Evolutionary conservation across 1,140 invertebrate species (phyloP).

Genomic region (Drosophila mojavensis): DNA sequence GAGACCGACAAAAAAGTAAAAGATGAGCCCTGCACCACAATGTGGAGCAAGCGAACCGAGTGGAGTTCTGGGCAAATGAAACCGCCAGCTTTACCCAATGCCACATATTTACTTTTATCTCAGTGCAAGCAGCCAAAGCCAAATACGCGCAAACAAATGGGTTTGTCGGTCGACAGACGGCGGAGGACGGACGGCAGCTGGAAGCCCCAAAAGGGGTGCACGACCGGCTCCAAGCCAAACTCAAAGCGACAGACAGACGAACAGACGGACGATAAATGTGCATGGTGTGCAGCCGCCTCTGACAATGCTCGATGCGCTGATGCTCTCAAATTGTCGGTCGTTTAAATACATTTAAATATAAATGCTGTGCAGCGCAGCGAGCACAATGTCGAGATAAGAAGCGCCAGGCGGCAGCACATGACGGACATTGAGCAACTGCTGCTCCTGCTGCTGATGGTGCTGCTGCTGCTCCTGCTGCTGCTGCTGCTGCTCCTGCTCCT

Average conservation of each 20-base stretch:
- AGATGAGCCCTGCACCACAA: constrained; percentile 9
- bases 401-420: constrained; percentile 29
- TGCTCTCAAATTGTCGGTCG: constrained; percentile 80
- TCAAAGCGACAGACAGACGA: constrained; percentile 9
- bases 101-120: constrained; percentile 83
- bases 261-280: constrained; percentile 63
- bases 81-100: constrained; percentile 66
- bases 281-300: constrained; percentile 30
- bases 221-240: constrained; percentile 9
- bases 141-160: constrained; percentile 67
- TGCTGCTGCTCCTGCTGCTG: constrained; percentile 16
- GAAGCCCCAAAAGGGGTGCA: neutral
- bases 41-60: constrained; percentile 2
- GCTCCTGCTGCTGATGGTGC: constrained; percentile 8
- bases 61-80: constrained; percentile 47
- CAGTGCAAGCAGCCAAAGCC: constrained; percentile 65
- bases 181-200: neutral
- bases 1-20: constrained; percentile 1
- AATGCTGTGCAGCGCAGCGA: constrained; percentile 56
- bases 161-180: constrained; percentile 12
- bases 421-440: constrained; percentile 40
- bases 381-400: constrained; percentile 60
- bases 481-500: too few relatives aligned
- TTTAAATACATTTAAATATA: constrained; percentile 83
- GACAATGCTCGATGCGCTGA: constrained; percentile 60